These are phyloP conservation scores for Netta rufina DNA, from an alignment of 2,797 vertebrate species.

Conservation along the genomic window DNA sequence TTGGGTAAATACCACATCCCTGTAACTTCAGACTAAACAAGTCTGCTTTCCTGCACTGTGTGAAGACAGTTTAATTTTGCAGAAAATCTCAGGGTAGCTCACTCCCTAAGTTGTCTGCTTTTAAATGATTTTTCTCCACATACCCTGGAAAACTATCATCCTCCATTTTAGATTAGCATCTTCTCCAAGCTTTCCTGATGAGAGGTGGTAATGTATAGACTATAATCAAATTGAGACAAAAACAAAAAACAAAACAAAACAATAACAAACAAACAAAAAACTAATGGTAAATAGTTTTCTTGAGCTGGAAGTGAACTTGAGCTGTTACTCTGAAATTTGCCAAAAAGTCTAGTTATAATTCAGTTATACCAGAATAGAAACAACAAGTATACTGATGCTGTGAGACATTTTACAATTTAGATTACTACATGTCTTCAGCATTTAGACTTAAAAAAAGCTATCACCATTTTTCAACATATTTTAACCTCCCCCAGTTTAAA, in stretches of 20 bases:
- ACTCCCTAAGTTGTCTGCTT: slow-evolving; percentile 24
- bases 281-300: background rate
- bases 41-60: background rate
- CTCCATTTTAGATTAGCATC: slow-evolving; percentile 35
- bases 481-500: background rate
- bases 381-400: slow-evolving; percentile 19
- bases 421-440: slow-evolving; percentile 3
- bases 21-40: slow-evolving; percentile 6
- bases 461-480: background rate
- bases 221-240: background rate
- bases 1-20: background rate
- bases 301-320: background rate
- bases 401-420: slow-evolving; percentile 62
- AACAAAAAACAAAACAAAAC: background rate
- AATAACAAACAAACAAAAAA: too few species aligned
- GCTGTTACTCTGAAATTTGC: background rate
- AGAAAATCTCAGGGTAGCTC: background rate
- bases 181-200: background rate
- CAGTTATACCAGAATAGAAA: background rate
- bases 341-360: background rate
- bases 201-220: background rate
- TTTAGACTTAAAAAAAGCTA: slow-evolving; percentile 28
- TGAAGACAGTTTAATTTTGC: background rate
- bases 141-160: background rate
- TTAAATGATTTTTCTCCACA: slow-evolving; percentile 7